Conservation (phyloP, 2,888 invertebrate species). For the Meteorus cinctellus region DNA sequence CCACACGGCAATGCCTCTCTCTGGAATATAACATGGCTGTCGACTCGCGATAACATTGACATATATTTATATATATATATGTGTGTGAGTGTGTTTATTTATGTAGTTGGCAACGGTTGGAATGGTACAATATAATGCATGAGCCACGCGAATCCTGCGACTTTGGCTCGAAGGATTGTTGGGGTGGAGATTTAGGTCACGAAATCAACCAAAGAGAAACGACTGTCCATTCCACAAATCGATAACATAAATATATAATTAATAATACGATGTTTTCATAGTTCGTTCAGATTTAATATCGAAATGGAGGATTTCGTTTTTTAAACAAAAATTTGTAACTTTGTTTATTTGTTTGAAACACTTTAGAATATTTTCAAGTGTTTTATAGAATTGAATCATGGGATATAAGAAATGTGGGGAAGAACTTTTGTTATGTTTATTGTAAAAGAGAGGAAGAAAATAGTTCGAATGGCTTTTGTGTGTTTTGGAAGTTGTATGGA, state of each 20-base stretch:
- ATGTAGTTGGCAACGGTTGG: neutral
- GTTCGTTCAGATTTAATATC: neutral
- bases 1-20: constrained; percentile 26
- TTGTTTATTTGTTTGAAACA: no score
- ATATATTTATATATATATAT: neutral
- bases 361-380: no score
- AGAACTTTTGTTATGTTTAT: no score
- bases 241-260: neutral
- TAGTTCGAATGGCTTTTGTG: no score
- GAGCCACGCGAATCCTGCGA: constrained; percentile 12
- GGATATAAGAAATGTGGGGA: no score
- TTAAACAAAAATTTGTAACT: no score
- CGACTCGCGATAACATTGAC: constrained; percentile 25
- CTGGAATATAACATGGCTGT: constrained; percentile 21
- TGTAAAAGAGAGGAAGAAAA: no score
- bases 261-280: neutral
- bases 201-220: constrained; percentile 14
- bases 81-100: neutral
- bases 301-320: no score
- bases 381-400: no score
- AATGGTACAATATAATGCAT: constrained; percentile 25
- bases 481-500: no score
- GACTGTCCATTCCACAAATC: neutral
- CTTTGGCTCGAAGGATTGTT: constrained; percentile 12
- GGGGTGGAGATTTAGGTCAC: constrained; percentile 23